A percentile compares a stretch with the other conserved stretches of the same genome.
These are phyloP conservation scores for Hypolimnas misippus DNA, from an alignment of 2,888 invertebrate genomes.

Conservation along the genomic window DNA sequence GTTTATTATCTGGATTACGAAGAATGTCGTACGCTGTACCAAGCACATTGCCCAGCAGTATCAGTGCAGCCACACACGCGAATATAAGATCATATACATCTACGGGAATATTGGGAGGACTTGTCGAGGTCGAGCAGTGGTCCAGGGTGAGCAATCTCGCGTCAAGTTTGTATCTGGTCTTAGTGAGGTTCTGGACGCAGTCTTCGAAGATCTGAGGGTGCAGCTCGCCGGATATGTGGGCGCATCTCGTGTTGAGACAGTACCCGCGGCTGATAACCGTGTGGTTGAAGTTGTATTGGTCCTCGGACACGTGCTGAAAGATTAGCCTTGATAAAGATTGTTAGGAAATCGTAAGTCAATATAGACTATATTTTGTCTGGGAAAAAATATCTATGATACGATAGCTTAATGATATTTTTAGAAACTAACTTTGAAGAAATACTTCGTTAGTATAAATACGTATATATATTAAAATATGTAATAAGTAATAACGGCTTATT, in stretches of 20 bases:
- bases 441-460: no score
- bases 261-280: conserved; percentile 48
- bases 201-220: conserved; percentile 39
- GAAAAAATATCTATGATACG: no score
- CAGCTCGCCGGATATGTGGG: conserved; percentile 33
- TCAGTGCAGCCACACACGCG: conserved; percentile 31
- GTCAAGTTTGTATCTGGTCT: conserved; percentile 39
- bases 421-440: no score
- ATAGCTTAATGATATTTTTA: no score
- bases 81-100: conserved; percentile 43
- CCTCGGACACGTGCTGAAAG: conserved; percentile 41
- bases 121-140: conserved; percentile 42
- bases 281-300: conserved; percentile 47
- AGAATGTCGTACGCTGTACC: conserved; percentile 45
- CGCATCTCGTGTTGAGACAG: conserved; percentile 46
- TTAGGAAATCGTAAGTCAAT: no score
- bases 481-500: no score
- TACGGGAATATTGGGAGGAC: conserved; percentile 27
- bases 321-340: no score
- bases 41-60: conserved; percentile 40
- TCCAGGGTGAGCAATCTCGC: conserved; percentile 40
- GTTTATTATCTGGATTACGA: conserved; percentile 41
- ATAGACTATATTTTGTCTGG: no score
- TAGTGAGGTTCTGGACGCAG: conserved; percentile 45
- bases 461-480: no score